Base-by-base conservation (phyloP, 2,113 vertebrate species). In the Triplophysa dalaica region DNA sequence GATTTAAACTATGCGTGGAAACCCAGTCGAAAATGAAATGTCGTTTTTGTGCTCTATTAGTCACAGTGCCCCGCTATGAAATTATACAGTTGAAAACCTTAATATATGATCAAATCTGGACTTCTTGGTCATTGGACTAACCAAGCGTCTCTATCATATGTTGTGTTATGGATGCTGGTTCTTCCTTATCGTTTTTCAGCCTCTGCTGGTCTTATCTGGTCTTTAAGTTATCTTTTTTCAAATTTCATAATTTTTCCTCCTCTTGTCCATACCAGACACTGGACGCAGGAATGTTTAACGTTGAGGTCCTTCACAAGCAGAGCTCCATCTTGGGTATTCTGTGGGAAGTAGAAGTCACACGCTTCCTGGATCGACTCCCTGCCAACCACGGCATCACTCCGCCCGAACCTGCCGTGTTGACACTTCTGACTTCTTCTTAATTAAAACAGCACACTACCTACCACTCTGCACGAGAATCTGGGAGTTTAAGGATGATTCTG, bases 341-440 rank as follows among this genome's bases (percentile, higher is more conserved):
- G 70, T 56, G 78, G 63, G 68, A 86, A 68, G 62, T 87, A 81
- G 87, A 86, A 87, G 83, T 86, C 50, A 38, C 50, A 29, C 50
- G 50, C 50, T 72, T 72, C 69, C 50, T 38, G 17, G 26, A 72
- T 26, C 9, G 48, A 2, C 8, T 33, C 52, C 16, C 48, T 21
- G 22, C 48, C 16, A 19, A 91, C 84, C 84, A 83, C 85, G 76
- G 82, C 88, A 84, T 89, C 82, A 81, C 84, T 86, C 86, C 69
- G 86, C 86, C 80, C 83, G 82, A 89, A 62, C 90, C 88, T 87
- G 86, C 89, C 87, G 91, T 88, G 90, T 92, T 91, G 90, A 92
- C 90, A 91, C 90, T 91, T 90, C 87, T 91, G 92, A 93, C 92
- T 91, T 89, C 86, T 86, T 84, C 88, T 91, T 92, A 92, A 93